These are phyloP conservation scores for Sceloporus tristichus DNA, from an alignment of 2,113 vertebrate genomes.

Conservation along the genomic window DNA sequence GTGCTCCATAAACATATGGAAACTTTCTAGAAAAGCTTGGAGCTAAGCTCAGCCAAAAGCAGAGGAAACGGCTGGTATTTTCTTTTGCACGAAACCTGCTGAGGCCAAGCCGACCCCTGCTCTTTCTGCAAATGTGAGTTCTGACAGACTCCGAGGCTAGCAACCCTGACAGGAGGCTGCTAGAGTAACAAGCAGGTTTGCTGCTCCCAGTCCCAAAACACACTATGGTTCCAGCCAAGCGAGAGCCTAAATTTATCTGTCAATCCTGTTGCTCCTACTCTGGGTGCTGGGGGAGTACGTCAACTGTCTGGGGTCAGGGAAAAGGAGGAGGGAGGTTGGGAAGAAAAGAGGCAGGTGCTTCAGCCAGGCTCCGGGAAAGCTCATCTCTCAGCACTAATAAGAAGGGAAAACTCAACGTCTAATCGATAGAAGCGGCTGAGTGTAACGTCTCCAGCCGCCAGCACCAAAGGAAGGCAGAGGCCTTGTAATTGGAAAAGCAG, in stretches of 20 bases:
- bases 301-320: neutral
- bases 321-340: neutral
- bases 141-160: slow-evolving; percentile 1
- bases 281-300: neutral
- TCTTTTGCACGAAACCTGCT: neutral
- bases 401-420: slow-evolving; percentile 25
- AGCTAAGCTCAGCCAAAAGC: neutral
- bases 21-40: neutral
- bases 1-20: neutral
- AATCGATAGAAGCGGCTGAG: slow-evolving; percentile 35
- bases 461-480: slow-evolving; percentile 2
- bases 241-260: slow-evolving; percentile 5
- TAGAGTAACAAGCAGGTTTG: slow-evolving; percentile 9
- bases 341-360: neutral
- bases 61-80: neutral
- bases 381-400: slow-evolving; percentile 16
- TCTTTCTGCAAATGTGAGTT: neutral
- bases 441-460: slow-evolving; percentile 2
- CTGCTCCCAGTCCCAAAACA: neutral
- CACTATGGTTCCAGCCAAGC: slow-evolving; percentile 2
- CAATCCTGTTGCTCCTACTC: neutral
- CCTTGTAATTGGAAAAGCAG: slow-evolving; percentile 29
- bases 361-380: neutral
- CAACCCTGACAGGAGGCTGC: slow-evolving; percentile 18
- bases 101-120: neutral